A percentile compares a stretch with the other conserved stretches of the same genome.
Conservation (phyloP, 2,797 vertebrate genomes). For the Diglossa cyanea region DNA sequence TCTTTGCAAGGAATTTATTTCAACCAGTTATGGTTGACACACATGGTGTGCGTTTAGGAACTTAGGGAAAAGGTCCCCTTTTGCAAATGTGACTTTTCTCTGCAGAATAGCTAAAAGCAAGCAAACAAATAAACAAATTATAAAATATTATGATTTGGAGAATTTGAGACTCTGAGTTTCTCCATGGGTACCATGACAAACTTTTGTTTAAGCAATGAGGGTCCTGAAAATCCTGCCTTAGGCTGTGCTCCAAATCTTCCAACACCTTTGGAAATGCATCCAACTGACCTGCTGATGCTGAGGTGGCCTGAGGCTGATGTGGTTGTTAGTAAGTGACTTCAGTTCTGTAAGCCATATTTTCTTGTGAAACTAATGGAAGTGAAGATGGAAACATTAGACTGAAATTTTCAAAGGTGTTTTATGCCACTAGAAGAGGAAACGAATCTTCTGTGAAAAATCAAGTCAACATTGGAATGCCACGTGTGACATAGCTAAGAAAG, state of each 20-base stretch:
- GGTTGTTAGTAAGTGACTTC: background rate
- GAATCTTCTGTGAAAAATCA: background rate
- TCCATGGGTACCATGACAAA: background rate
- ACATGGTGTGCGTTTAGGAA: background rate
- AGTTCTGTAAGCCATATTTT: background rate
- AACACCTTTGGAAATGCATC: background rate
- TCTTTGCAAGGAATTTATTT: background rate
- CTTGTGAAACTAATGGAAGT: background rate
- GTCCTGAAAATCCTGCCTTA: background rate
- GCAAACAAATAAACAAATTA: background rate
- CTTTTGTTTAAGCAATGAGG: background rate
- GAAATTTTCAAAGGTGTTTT: background rate
- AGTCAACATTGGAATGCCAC: background rate
- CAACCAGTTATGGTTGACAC: background rate
- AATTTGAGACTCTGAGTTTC: background rate
- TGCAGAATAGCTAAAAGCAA: background rate
- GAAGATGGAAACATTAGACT: background rate
- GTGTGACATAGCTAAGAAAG: background rate
- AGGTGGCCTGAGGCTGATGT: background rate
- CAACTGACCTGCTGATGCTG: background rate
- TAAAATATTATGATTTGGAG: background rate
- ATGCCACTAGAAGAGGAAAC: background rate
- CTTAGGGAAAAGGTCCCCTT: background rate
- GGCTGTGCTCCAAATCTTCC: background rate
- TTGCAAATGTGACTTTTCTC: background rate